phyloP scores from a whole-genome alignment of 2,797 vertebrate species.

The Eulemur albifrons region DNA sequence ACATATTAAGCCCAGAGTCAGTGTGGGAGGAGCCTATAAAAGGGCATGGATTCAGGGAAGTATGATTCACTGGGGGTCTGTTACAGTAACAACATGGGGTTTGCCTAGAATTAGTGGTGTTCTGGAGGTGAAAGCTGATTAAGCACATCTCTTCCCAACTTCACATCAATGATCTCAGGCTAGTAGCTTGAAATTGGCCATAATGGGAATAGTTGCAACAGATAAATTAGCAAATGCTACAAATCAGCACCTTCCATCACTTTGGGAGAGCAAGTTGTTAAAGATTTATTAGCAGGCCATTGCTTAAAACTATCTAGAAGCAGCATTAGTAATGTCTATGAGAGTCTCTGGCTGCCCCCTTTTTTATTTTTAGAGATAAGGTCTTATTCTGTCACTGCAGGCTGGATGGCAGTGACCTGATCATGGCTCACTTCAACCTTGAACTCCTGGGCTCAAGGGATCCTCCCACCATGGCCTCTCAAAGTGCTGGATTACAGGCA shows the following conservation, averaged over 20 bases:
- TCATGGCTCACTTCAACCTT: neutral
- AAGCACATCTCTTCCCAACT: neutral
- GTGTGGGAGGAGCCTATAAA: neutral
- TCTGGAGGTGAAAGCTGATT: neutral
- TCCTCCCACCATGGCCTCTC: neutral
- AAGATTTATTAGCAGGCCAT: neutral
- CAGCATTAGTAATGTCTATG: neutral
- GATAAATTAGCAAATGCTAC: conserved; percentile 14
- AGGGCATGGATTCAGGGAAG: neutral
- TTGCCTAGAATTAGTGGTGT: conserved; percentile 1
- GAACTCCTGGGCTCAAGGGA: neutral
- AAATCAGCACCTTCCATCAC: neutral
- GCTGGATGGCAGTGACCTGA: neutral
- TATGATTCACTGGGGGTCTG: neutral
- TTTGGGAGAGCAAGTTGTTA: neutral
- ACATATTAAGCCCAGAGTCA: neutral
- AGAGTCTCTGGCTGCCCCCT: neutral
- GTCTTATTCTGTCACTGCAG: neutral
- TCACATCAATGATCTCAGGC: neutral
- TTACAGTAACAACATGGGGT: neutral
- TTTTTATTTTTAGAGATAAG: neutral
- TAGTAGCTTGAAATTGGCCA: neutral
- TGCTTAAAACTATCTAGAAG: neutral
- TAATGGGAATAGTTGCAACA: neutral
- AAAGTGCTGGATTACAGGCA: no score